Base-by-base conservation (phyloP, 2,797 vertebrate genomes). In the Characodon lateralis region DNA sequence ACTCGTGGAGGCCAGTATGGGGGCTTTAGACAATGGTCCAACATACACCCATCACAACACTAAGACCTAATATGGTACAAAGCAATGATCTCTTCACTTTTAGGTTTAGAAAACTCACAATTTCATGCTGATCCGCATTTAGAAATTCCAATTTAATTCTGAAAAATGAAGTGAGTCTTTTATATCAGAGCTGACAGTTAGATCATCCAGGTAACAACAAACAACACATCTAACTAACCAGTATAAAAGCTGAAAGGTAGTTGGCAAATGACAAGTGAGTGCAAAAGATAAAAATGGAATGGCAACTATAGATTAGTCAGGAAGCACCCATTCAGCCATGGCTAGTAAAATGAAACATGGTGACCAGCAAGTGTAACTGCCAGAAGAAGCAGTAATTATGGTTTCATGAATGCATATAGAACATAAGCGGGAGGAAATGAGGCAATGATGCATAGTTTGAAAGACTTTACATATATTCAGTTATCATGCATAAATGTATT, bases 1-100 rank as follows among this genome's bases (percentile, higher is more conserved):
- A 55, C 18, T n/a, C 46, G 43, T 48, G 41, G 41, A 46, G 66
- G 79, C 75, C 56, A 0, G 68, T 61, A 8, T 10, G 28, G 55
- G 66, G 58, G 69, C 68, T 69, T 1, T 12, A 26, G 66, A 70
- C 66, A 58, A 46, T 26, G 72, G 78, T 82, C 77, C 63, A 76
- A 83, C 65, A 46, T 1, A 28, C 53, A 59, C 16, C 13, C n/a
- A 50, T 72, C 35, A 41, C 10, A 7, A 24, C n/a, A n/a, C 2
- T 22, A 13, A 43, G 24, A 12, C 22, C 41, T 16, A 35, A 14
- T 35, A n/a, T n/a, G 51, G 39, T 6, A 41, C 35, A 41, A n/a
- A 39, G 10, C 22, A n/a, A 56, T 14, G 53, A 41, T 8, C 22
- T 73, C 20, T 26, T n/a, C 3, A 9, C 13, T 26, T 70, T 48